Evolutionary conservation across 2,113 vertebrate genomes (phyloP).

Genomic region (Edolisoma coerulescens): DNA sequence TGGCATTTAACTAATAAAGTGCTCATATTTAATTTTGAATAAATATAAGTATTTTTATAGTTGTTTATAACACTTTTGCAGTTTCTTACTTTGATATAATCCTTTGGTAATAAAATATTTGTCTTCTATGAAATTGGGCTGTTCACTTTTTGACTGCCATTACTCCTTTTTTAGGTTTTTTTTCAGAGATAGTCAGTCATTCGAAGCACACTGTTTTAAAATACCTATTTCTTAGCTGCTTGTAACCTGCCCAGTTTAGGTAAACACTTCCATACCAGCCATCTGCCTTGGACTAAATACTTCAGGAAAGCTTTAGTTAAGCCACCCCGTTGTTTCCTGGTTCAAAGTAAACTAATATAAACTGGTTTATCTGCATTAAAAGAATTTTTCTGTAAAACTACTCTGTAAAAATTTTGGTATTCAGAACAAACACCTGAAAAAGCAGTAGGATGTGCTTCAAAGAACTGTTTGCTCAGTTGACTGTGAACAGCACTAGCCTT

Average conservation of each 20-base stretch:
- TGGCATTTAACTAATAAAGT: slow-evolving; percentile 55
- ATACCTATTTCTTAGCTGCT: background rate
- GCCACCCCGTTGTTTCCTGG: background rate
- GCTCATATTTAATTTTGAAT: slow-evolving; percentile 62
- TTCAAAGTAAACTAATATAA: background rate
- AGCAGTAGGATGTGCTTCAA: background rate
- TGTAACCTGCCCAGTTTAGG: background rate
- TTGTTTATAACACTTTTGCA: slow-evolving; percentile 45
- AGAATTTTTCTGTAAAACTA: background rate
- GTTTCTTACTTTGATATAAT: slow-evolving; percentile 59
- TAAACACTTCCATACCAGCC: background rate
- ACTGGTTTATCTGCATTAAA: background rate
- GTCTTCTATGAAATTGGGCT: background rate
- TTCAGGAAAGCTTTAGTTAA: background rate
- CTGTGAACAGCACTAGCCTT: background rate
- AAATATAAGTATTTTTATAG: slow-evolving; percentile 62
- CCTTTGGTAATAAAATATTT: slow-evolving; percentile 58
- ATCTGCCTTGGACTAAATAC: background rate
- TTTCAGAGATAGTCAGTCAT: background rate
- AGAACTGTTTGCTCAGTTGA: background rate
- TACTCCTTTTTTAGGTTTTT: background rate
- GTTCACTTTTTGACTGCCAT: background rate
- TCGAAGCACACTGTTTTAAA: background rate
- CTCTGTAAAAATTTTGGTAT: background rate
- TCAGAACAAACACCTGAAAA: background rate